Evolutionary conservation across 1,140 invertebrate genomes (phyloP), one percentile per base, ranked within the genome.

Genomic region (Cylas formicarius): DNA sequence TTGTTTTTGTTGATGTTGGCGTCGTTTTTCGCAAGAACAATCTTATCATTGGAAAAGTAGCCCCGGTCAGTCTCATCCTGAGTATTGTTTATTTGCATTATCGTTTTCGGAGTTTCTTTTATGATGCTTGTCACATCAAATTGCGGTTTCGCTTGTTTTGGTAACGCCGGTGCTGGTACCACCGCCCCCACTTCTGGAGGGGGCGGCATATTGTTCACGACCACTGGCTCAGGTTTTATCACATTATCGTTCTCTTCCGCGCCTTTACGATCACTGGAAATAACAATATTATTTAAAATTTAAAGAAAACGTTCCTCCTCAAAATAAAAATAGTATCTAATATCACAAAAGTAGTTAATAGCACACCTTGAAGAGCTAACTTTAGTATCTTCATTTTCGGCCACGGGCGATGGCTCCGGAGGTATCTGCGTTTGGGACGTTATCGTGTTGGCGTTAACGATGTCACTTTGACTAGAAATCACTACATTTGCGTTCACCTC

Each of bases 101-200:
- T 44, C 5, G 55, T 52, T 52, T 53, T 56, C 5, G 58, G 56
- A 3, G 36, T 43, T 14, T 63, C 62, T 23, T 50, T 59, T 37
- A 66, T 54, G 21, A 66, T 65, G 45, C 53, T 53, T 8, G 60
- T 65, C 17, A 66, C 55, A 42, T 64, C 58, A 16, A 63, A 49
- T 16, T 37, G 18, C 33, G 50, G 50, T 23, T 38, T 52, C 31
- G 31, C 40, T 1, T 39, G 39, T 23, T 31, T 50, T 14, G 31
- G 13, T 13, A 21, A 36, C 9, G 26, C 23, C 13, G 22, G 13
- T 28, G 22, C 29, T 16, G 22, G 13, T 28, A 20, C 29, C 20
- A 33, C 19, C 13, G 31, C 29, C 10, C 32, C 39, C 5, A 19
- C 36, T 17, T 28, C 37, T 18, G 24, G 13, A 14, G 48, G n/a